phyloP scores from a whole-genome alignment of 2,113 vertebrate genomes.

The Peucedramus taeniatus region DNA sequence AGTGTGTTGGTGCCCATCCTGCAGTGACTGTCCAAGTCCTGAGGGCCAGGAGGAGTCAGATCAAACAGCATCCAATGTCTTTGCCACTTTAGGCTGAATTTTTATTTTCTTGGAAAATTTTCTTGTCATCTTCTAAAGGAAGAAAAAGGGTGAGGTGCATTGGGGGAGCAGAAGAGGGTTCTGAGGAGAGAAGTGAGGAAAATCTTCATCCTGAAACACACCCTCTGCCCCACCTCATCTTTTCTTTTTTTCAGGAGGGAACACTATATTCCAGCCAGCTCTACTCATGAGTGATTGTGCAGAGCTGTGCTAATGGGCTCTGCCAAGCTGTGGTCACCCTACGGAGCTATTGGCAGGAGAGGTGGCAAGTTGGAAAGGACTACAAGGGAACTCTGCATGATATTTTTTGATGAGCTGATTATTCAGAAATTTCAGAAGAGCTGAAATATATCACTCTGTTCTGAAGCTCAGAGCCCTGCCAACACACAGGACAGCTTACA shows the following conservation, averaged over 20 bases:
- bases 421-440: conserved; percentile 48
- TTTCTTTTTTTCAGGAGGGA: not conserved
- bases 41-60: not conserved
- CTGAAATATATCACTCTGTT: conserved; percentile 48
- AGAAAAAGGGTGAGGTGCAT: not conserved
- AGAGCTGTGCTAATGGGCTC: conserved; percentile 43
- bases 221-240: not conserved
- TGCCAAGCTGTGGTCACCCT: conserved; percentile 52
- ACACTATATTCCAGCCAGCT: not conserved
- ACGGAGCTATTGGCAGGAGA: conserved; percentile 45
- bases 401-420: conserved; percentile 66
- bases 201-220: not conserved
- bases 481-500: conserved; percentile 36
- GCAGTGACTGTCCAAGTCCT: not conserved
- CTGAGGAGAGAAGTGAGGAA: not conserved
- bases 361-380: conserved; percentile 41
- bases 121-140: not conserved
- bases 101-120: not conserved
- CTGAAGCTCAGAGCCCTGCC: conserved; percentile 21
- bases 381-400: conserved; percentile 49
- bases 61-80: not conserved
- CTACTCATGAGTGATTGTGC: conserved; percentile 13
- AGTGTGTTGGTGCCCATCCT: not conserved
- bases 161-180: not conserved
- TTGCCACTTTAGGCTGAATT: not conserved